Evolutionary conservation across 2,797 vertebrate genomes (phyloP), one percentile per base, ranked within the genome.

Genomic region (Amblyopsis hoosieri): DNA sequence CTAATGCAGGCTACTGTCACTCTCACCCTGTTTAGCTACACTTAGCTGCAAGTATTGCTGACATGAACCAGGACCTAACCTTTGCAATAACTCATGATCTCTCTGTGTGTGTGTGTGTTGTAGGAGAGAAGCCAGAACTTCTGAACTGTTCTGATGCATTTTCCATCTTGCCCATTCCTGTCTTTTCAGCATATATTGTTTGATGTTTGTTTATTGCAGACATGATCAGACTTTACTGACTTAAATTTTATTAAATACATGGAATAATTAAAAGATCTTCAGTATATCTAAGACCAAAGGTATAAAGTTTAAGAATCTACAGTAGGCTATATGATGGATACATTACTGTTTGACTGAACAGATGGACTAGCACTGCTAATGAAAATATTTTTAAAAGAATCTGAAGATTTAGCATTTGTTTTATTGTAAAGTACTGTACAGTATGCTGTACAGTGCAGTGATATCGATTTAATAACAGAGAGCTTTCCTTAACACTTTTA

Each of bases 1-100:
- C 8, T 37, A 37, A 2, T 5, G 5, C 8, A 37, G 33, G 33
- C 33, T 37, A 37, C 33, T 37, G 33, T 37, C 33, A 37, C 33
- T 3, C 33, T 37, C 6, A 37, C 33, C 33, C 7, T 37, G 33
- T 37, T 37, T 8, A 37, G 33, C 33, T 37, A 37, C 33, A 5
- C 6, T 37, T 37, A 37, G 5, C 33, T 37, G 5, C 8, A 62
- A 62, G 79, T 85, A 64, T 72, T 81, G 79, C 82, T 90, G 87
- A 91, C 82, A 87, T 13, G 79, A 87, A 80, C 67, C 89, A 91
- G 86, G 78, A 76, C 75, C 63, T 7, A 50, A 67, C 67, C 80
- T 76, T 84, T 70, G 75, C 66, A 72, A 76, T 89, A 90, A 89
- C 83, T 90, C 86, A 86, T 54, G 57, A 81, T 80, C 81, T 85